These are phyloP conservation scores for Aphidoletes aphidimyza DNA, from an alignment of 2,888 invertebrate species.

Conservation along the genomic window DNA sequence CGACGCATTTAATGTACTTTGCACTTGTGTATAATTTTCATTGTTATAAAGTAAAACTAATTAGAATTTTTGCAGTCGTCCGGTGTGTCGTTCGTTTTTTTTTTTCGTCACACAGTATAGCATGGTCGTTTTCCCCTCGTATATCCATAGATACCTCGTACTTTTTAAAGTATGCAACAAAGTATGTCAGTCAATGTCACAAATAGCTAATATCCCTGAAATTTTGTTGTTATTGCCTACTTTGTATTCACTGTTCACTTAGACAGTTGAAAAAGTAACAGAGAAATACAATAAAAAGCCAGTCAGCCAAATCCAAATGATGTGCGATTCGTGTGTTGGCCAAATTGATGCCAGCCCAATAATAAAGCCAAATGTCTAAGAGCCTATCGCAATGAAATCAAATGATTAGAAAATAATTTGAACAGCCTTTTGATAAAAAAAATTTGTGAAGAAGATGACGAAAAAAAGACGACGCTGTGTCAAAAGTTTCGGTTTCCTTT, in stretches of 20 bases:
- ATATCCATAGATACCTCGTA: too few relatives aligned
- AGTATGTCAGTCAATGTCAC: conserved; percentile 19
- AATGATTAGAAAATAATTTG: conserved; percentile 38
- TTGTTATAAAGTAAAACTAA: conserved; percentile 39
- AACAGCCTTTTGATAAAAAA: conserved; percentile 40
- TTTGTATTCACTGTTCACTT: conserved; percentile 24
- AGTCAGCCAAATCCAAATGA: background rate
- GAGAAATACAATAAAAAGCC: background rate
- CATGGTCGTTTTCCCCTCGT: background rate
- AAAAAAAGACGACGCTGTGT: background rate
- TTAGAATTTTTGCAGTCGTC: conserved; percentile 34
- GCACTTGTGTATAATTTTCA: background rate
- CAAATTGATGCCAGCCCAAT: background rate
- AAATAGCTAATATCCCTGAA: background rate
- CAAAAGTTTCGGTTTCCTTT: background rate
- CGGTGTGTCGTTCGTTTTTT: too few relatives aligned
- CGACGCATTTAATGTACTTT: background rate
- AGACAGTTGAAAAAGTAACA: background rate
- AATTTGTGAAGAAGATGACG: background rate
- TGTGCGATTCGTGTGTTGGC: background rate
- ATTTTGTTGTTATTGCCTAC: conserved; percentile 11
- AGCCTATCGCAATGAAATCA: conserved; percentile 4
- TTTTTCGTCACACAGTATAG: too few relatives aligned
- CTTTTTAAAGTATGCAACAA: background rate
- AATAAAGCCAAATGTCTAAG: background rate